phyloP scores from a whole-genome alignment of 2,888 invertebrate genomes.

The Heteromyza rotundicornis region DNA sequence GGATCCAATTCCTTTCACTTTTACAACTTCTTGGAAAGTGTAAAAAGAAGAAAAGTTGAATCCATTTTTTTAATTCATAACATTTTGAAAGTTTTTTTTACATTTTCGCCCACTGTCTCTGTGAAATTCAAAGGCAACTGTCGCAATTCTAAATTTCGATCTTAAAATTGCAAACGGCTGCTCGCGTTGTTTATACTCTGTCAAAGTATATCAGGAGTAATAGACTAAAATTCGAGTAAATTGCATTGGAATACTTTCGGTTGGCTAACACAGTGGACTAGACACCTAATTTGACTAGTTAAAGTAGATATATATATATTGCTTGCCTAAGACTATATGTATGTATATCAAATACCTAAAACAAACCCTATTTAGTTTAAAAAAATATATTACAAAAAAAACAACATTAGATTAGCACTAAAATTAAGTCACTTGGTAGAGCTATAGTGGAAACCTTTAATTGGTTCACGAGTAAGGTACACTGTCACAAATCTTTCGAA shows the following conservation, averaged over 20 bases:
- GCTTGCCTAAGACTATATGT: slow-evolving; percentile 12
- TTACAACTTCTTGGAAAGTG: no score
- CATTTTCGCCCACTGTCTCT: slow-evolving; percentile 12
- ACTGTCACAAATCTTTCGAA: no score
- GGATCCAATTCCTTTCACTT: no score
- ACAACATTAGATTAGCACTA: slow-evolving; percentile 11
- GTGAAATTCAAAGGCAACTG: slow-evolving; percentile 15
- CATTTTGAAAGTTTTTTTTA: slow-evolving; percentile 16
- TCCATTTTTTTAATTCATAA: no score
- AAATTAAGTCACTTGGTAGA: slow-evolving; percentile 7
- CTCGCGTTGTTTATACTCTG: slow-evolving; percentile 48
- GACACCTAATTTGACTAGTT: slow-evolving; percentile 10
- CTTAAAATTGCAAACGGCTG: slow-evolving; percentile 59
- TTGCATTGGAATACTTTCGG: slow-evolving; percentile 29
- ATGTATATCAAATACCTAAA: slow-evolving; percentile 9
- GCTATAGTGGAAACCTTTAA: background rate
- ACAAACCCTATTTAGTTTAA: slow-evolving; percentile 21
- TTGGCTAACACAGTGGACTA: slow-evolving; percentile 1
- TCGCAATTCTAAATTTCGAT: slow-evolving; percentile 37
- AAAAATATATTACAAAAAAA: slow-evolving; percentile 5
- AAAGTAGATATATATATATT: background rate
- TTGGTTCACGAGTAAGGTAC: no score
- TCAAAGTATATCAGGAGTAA: slow-evolving; percentile 61
- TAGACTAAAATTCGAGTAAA: slow-evolving; percentile 61
- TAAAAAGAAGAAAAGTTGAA: no score